A percentile compares a stretch with the other conserved stretches of the same genome.
These are phyloP conservation scores for Lithophane semibrunnea DNA, from an alignment of 2,888 invertebrate species.

Conservation along the genomic window DNA sequence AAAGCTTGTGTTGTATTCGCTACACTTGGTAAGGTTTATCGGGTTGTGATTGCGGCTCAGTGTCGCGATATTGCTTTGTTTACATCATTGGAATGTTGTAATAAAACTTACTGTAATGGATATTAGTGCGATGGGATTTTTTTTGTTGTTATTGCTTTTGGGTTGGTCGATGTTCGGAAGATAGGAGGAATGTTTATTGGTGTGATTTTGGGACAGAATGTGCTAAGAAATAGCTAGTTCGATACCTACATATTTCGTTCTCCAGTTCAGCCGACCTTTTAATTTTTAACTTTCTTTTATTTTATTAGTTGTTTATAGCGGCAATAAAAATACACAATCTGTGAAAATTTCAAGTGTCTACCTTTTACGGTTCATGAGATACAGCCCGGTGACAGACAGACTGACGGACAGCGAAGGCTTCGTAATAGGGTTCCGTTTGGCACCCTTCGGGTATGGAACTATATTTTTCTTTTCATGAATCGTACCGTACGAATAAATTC, in stretches of 20 bases:
- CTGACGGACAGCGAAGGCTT: no score
- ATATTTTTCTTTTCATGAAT: neutral
- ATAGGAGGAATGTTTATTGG: constrained; percentile 2
- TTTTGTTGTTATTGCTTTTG: constrained; percentile 18
- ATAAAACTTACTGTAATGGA: constrained; percentile 24
- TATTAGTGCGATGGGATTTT: neutral
- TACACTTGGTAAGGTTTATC: constrained; percentile 14
- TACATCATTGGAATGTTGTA: constrained; percentile 37
- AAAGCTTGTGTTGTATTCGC: constrained; percentile 20
- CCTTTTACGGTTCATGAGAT: no score
- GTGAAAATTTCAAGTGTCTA: no score
- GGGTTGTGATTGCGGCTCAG: constrained; percentile 29
- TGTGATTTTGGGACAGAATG: neutral
- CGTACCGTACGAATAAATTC: neutral
- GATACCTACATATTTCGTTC: neutral
- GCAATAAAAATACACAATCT: no score
- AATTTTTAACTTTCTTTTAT: no score
- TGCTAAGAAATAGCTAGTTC: neutral
- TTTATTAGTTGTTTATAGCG: no score
- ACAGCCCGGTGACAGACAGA: no score
- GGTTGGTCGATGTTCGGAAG: neutral
- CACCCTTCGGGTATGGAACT: neutral
- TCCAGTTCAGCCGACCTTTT: no score
- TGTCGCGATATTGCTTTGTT: constrained; percentile 43
- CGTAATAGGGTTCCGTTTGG: no score